A percentile compares a stretch with the other conserved stretches of the same genome.
These are phyloP conservation scores for Leucoptera coffeella DNA, from an alignment of 2,888 invertebrate species.

Conservation along the genomic window DNA sequence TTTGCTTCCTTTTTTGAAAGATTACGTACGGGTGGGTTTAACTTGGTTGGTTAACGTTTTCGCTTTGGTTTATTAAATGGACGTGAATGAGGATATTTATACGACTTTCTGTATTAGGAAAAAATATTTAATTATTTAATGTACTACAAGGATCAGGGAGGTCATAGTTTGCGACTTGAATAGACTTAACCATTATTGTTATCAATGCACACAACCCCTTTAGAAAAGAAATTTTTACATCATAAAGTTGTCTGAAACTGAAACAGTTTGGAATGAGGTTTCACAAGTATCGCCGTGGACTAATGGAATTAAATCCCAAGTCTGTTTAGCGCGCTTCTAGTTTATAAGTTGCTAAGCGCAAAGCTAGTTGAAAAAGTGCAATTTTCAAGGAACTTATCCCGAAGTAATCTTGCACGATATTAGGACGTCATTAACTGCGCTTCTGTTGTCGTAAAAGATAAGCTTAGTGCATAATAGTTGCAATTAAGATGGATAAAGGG, in stretches of 20 bases:
- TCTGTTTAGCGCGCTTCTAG: constrained; percentile 10
- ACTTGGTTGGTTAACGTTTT: not conserved
- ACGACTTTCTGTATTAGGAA: too few species aligned
- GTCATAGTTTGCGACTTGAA: too few species aligned
- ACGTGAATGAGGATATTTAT: too few species aligned
- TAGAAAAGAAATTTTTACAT: constrained; percentile 19
- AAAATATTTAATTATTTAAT: too few species aligned
- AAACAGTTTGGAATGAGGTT: constrained; percentile 19
- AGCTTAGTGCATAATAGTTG: too few species aligned
- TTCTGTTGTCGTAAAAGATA: too few species aligned
- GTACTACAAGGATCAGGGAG: too few species aligned
- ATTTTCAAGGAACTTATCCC: constrained; percentile 1
- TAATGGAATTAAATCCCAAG: constrained; percentile 22
- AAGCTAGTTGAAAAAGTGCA: constrained; percentile 5
- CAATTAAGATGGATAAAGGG: too few species aligned
- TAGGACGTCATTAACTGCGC: too few species aligned
- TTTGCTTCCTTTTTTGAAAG: not conserved
- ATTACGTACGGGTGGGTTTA: not conserved
- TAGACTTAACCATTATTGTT: too few species aligned
- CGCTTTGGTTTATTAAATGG: not conserved
- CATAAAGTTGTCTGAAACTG: constrained; percentile 23
- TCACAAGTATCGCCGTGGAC: constrained; percentile 13
- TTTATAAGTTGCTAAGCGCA: constrained; percentile 6
- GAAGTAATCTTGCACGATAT: too few species aligned
- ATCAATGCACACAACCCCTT: not conserved